Conservation (phyloP, 2,888 invertebrate species). For the Heteromurus nitidus region DNA sequence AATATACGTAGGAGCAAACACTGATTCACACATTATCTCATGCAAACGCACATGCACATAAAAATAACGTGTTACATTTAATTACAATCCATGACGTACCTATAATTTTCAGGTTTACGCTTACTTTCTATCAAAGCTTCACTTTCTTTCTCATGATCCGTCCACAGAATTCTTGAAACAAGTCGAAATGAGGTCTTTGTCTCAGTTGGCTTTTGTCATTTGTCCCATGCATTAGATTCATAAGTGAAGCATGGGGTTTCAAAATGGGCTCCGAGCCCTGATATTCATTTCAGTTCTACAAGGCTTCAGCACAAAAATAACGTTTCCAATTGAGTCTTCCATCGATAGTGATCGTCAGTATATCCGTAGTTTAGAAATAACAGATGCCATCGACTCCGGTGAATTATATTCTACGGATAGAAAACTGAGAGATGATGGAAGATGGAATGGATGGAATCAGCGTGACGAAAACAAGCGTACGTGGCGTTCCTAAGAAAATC, state of each 20-base stretch:
- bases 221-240: conserved; percentile 17
- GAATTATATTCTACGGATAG: background rate
- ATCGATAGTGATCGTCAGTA: background rate
- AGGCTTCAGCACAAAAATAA: conserved; percentile 34
- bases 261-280: conserved; percentile 28
- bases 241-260: conserved; percentile 1
- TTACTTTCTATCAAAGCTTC: conserved; percentile 29
- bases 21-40: background rate
- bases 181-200: background rate
- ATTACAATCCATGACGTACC: conserved; percentile 9
- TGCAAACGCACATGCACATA: background rate
- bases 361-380: conserved; percentile 24
- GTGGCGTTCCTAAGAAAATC: background rate
- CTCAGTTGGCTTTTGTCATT: conserved; percentile 14
- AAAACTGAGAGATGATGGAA: conserved; percentile 22
- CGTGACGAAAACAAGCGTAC: conserved; percentile 49
- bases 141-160: conserved; percentile 29
- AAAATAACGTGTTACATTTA: conserved; percentile 14
- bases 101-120: conserved; percentile 25
- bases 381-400: background rate
- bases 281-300: conserved; percentile 10
- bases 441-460: conserved; percentile 58
- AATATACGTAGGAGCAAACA: background rate
- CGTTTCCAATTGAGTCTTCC: conserved; percentile 14
- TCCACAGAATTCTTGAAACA: background rate